These are phyloP conservation scores for Lasius platythorax DNA, from an alignment of 2,888 invertebrate genomes.

Conservation along the genomic window DNA sequence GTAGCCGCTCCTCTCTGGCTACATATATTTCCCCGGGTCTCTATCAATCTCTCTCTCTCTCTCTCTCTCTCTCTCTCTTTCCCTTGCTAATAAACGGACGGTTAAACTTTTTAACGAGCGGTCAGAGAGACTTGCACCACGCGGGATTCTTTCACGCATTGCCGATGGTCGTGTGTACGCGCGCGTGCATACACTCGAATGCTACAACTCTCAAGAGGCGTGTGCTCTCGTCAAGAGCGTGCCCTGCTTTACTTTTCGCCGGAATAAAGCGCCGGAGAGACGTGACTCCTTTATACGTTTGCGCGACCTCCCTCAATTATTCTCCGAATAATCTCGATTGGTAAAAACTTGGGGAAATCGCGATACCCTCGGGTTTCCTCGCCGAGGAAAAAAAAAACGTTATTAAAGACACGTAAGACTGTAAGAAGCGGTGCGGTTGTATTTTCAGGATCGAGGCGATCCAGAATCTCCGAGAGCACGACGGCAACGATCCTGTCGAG, in stretches of 20 bases:
- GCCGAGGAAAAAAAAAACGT: no score
- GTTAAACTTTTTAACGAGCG: constrained; percentile 84
- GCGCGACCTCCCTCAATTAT: constrained; percentile 74
- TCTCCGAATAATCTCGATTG: constrained; percentile 72
- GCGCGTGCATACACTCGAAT: constrained; percentile 65
- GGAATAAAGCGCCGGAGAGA: background rate
- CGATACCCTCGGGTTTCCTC: background rate
- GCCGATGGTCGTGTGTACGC: constrained; percentile 69
- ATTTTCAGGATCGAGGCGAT: constrained; percentile 78
- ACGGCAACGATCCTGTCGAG: constrained; percentile 86
- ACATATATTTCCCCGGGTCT: constrained; percentile 67
- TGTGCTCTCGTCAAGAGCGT: constrained; percentile 27
- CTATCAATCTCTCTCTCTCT: constrained; percentile 42
- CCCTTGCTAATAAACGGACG: constrained; percentile 78
- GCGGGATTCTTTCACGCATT: constrained; percentile 74
- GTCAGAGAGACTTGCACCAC: constrained; percentile 78
- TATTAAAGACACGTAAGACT: background rate
- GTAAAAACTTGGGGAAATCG: background rate
- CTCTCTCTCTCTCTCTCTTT: constrained; percentile 22
- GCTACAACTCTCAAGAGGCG: constrained; percentile 54
- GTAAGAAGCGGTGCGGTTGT: constrained; percentile 34
- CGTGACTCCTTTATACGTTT: background rate
- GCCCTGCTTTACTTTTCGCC: constrained; percentile 38
- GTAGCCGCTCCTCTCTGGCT: constrained; percentile 49
- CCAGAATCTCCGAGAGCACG: constrained; percentile 80